Base-by-base conservation (phyloP, 2,888 invertebrate genomes). In the Euplagia quadripunctaria region DNA sequence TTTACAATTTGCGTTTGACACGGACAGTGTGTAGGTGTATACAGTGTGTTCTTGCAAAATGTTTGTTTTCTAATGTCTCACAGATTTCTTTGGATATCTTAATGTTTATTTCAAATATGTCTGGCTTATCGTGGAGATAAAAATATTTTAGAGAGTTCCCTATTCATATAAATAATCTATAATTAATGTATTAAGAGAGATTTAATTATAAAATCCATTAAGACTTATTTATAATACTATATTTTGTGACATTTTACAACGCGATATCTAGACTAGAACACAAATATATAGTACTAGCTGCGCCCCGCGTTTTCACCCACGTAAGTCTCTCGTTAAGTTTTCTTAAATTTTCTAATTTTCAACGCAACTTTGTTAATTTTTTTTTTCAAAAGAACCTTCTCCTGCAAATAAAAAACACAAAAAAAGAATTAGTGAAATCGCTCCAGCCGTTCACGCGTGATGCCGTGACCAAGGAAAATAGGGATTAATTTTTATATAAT, bases 1-100 rank as follows among this genome's bases (percentile, higher is more conserved):
- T 82, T 85, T 79, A 75, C 71, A 71, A 75, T 75, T 78, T 76
- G 66, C 68, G 66, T 81, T 83, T 78, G 72, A 79, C 68, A 73
- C 73, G 71, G 42, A 68, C 74, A 79, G 74, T 76, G 76, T 64
- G 85, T 83, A 77, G 77, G 80, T 67, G 73, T 74, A 46, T 31
- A n/a, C 73, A 68, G 58, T 70, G 58, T 70, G 66, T 72, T 75
- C 68, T 80, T 76, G 70, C 63, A 52, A 73, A 76, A 75, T 72
- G 20, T 79, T 71, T 63, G 67, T 75, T 81, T 79, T 75, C 79
- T 81, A 79, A 77, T 72, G 55, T 83, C 73, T 14, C 81, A 77
- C 61, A 67, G 81, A 55, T 74, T 74, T 43, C 70, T 78, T 78
- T 52, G 49, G n/a, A 31, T 70, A 61, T 20, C 6, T 55, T 70